A percentile compares a stretch with the other conserved stretches of the same genome.
phyloP scores from a whole-genome alignment of 2,888 invertebrate species.

The Pristionchus fissidentatus region DNA sequence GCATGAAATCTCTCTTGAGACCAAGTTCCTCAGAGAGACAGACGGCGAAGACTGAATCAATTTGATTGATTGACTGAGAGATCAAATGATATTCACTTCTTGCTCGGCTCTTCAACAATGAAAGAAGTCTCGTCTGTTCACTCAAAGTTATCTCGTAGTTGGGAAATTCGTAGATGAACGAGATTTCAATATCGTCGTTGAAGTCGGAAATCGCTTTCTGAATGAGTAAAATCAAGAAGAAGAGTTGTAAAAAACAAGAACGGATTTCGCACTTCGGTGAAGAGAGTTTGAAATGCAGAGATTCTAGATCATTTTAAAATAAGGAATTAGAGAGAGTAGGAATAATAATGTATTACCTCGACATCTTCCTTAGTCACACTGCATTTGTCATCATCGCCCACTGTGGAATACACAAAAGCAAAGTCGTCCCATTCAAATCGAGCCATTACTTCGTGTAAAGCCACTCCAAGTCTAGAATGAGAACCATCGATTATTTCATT shows the following conservation, averaged over 20 bases:
- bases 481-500: background rate
- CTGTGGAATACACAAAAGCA: conserved; percentile 61
- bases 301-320: background rate
- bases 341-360: conserved; percentile 49
- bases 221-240: background rate
- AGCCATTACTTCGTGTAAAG: conserved; percentile 53
- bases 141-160: background rate
- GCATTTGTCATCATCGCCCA: conserved; percentile 59
- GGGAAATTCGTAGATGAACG: conserved; percentile 45
- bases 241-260: background rate
- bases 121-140: background rate
- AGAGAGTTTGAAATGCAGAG: too few species aligned
- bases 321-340: too few species aligned
- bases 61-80: background rate
- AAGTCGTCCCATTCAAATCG: conserved; percentile 64
- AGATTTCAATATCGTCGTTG: conserved; percentile 37
- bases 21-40: conserved; percentile 54
- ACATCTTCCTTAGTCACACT: conserved; percentile 59
- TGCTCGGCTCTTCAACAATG: background rate
- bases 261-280: too few species aligned
- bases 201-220: conserved; percentile 36
- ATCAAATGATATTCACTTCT: background rate
- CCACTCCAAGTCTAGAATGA: background rate
- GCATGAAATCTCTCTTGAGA: conserved; percentile 45
- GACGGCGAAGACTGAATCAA: conserved; percentile 56